Base-by-base conservation (phyloP, 2,888 invertebrate genomes). In the Apotomis turbidana region DNA sequence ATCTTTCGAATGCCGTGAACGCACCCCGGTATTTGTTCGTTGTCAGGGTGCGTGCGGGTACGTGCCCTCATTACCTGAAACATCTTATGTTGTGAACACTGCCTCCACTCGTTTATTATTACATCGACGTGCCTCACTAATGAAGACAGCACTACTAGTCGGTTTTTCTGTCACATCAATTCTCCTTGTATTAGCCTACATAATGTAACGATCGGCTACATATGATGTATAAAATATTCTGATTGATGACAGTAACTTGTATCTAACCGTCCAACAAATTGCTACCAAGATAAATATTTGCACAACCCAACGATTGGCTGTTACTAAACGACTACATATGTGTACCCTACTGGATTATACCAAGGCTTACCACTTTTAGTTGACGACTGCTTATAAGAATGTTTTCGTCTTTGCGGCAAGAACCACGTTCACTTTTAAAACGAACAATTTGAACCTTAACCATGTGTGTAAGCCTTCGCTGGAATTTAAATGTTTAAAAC, bases 291-390 rank as follows among this genome's bases (percentile, higher is more conserved):
- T 81, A 84, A 84, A 87, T 84, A 86, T 87, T 87, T 85, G 81
- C 80, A 83, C 82, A 84, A 85, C 84, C 81, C 79, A 81, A 71
- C 77, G 79, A 83, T 77, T 80, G 80, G 79, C 78, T 81, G 83
- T 86, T 83, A 81, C 82, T 87, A 86, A 89, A 87, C 84, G 83
- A 83, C 80, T 83, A 85, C 83, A 83, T 84, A 85, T 79, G 81
- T 78, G 79, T 80, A 63, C 85, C 81, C 84, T 84, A 87, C 82
- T 82, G 84, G 86, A 88, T 88, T 85, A 86, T 86, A 90, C 87
- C 92, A 93, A 93, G 92, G 93, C 83, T 89, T 90, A 89, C 92
- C 85, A 91, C 91, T 91, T 92, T 92, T 87, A 85, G 89, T 80
- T 78, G 76, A 75, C 78, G 81, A 82, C 82, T 77, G 44, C 36